Conservation (phyloP, 1,140 invertebrate genomes). For the Musca domestica region DNA sequence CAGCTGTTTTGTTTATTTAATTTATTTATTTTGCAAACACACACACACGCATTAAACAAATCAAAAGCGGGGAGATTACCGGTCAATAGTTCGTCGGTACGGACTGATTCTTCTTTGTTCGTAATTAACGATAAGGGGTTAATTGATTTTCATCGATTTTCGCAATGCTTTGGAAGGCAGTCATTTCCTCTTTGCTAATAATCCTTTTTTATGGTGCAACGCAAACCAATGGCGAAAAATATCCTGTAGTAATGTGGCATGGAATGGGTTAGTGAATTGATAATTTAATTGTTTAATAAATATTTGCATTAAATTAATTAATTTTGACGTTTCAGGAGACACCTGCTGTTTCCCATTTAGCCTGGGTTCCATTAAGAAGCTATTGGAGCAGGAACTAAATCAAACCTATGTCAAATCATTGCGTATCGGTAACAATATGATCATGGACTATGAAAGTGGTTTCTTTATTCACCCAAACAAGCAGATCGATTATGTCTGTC, state of each 20-base stretch:
- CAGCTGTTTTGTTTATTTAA: no score
- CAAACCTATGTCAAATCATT: slow-evolving; percentile 82
- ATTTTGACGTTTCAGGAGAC: slow-evolving; percentile 69
- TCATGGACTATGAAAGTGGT: slow-evolving; percentile 82
- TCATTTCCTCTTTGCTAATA: no score
- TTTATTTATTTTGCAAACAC: no score
- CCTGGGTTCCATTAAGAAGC: slow-evolving; percentile 75
- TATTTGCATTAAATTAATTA: slow-evolving; percentile 9
- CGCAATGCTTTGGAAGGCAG: no score
- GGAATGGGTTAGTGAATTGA: slow-evolving; percentile 68
- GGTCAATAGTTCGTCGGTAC: no score
- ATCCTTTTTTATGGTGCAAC: background rate
- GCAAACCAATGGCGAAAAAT: slow-evolving; percentile 9
- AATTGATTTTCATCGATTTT: no score
- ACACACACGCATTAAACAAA: no score
- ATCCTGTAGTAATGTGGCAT: slow-evolving; percentile 75
- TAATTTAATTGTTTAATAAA: no score
- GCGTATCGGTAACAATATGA: slow-evolving; percentile 69
- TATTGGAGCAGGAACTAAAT: slow-evolving; percentile 72
- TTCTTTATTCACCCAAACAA: slow-evolving; percentile 75
- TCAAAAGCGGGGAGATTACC: no score
- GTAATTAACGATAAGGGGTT: no score
- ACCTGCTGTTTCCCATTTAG: slow-evolving; percentile 89
- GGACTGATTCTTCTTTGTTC: no score
- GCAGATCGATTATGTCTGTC: slow-evolving; percentile 75